Evolutionary conservation across 1,140 invertebrate genomes (phyloP), one percentile per base, ranked within the genome.

Genomic region (Leptopilina clavipes): DNA sequence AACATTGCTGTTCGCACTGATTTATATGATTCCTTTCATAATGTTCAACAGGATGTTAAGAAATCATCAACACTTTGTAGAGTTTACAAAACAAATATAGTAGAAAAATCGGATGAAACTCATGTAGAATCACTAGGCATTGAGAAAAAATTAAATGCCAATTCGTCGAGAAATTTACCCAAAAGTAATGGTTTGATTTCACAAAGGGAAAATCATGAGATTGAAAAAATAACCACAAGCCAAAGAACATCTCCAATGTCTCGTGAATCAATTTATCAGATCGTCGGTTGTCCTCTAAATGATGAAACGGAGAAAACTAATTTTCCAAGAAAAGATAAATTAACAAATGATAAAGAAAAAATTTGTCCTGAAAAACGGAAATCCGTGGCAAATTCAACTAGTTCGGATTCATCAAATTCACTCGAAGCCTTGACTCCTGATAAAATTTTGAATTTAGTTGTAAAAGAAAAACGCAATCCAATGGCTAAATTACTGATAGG

Each of bases 1-100:
- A 89, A 89, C 73, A 86, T 90, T 40, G 89, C 87, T 0, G 88
- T 90, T 81, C 85, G 89, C 44, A 90, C 84, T 37, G 87, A 89
- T 65, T 70, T 90, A 0, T 90, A 90, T 17, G 86, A 89, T 75
- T 88, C 85, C 0, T 85, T 86, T 9, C 81, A 83, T 31, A 81
- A 76, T 48, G 40, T 72, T 3, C 82, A 84, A 12, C 77, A 87
- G 12, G 83, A 88, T 44, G 17, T 73, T 3, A 87, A 87, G 71
- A 85, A 83, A 72, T 54, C n/a, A 14, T 82, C 76, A 17, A 81
- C 73, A 31, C 84, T 84, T 18, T 81, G 77, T 37, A 81, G 78
- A 73, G 76, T 82, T 0, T 78, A 79, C 14, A 85, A 83, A 78
- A 48, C 78, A 3, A 72, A 72, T 54, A 44, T 40, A 1, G 14